Base-by-base conservation (phyloP, 2,888 invertebrate species). In the Boloria selene region DNA sequence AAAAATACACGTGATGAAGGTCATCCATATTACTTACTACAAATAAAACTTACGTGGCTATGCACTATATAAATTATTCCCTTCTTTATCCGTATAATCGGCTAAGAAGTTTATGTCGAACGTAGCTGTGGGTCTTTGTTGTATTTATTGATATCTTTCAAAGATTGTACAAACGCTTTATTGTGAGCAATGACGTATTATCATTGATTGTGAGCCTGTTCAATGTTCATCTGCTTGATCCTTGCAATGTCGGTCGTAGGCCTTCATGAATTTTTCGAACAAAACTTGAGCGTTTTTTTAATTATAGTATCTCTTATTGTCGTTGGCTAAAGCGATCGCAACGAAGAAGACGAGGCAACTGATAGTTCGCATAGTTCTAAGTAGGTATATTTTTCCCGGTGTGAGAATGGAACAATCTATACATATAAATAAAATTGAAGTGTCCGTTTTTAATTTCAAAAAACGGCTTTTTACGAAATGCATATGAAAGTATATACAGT, bases 71-170 rank as follows among this genome's bases (percentile, higher is more conserved):
- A 31, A 31, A 31, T 31, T 4, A 49, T 72, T 64, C 3, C 56
- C 61, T 54, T 83, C 79, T 4, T 79, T 77, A 0, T 71, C 67
- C 0, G 83, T 81, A 44, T 78, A 79, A 72, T 85, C 85, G 7
- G 85, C 74, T 13, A 81, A 81, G 64, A 79, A 67, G 44, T 83
- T 84, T 26, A 84, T 76, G 18, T 72, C 82, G 61, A 66, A 83
- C 6, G 72, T 74, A 3, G 80, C 76, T 0, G 67, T 3, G 38
- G 55, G 66, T 0, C 56, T 31, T 31, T 31, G 53, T 69, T 69
- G 3, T 22, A 4, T 45, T 81, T 70, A 50, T 84, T 83, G 44
- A 83, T 79, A 26, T 70, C 65, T 54, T 72, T 45, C 61, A 85
- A 74, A 72, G 60, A 76, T 0, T 58, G 61, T 0, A 74, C 53